Evolutionary conservation across 2,888 invertebrate species (phyloP).

Genomic region (Oegoconia quadripuncta): DNA sequence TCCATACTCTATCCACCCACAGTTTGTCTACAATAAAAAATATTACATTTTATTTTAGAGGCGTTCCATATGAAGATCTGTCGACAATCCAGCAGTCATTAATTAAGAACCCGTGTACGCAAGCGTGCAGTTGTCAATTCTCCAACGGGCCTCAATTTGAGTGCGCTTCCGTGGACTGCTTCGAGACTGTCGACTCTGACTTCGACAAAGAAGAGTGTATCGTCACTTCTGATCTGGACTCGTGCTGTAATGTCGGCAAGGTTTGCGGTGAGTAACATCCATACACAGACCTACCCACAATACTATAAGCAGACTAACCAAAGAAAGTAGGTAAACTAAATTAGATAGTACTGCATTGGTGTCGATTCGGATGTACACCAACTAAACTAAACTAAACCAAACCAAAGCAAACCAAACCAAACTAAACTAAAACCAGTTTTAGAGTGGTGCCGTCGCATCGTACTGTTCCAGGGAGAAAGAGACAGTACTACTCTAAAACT

Average conservation of each 20-base stretch:
- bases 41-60: slow-evolving; percentile 39
- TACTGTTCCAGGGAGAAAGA: too few species aligned
- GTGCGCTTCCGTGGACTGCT: slow-evolving; percentile 68
- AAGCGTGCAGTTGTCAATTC: slow-evolving; percentile 54
- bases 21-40: background rate
- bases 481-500: too few species aligned
- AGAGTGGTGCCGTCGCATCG: too few species aligned
- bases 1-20: too few species aligned
- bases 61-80: slow-evolving; percentile 45
- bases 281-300: too few species aligned
- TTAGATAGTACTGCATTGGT: too few species aligned
- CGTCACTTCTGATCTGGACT: slow-evolving; percentile 50
- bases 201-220: slow-evolving; percentile 54
- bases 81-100: slow-evolving; percentile 47
- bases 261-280: slow-evolving; percentile 52
- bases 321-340: too few species aligned
- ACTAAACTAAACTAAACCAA: too few species aligned
- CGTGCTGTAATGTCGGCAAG: slow-evolving; percentile 59
- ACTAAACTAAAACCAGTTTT: too few species aligned
- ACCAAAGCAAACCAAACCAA: too few species aligned
- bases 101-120: slow-evolving; percentile 59
- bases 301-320: too few species aligned
- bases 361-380: too few species aligned
- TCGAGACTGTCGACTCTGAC: slow-evolving; percentile 53
- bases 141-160: slow-evolving; percentile 46